These are phyloP conservation scores for Peromyscus polionotus DNA, from an alignment of 2,113 vertebrate genomes.

Conservation along the genomic window DNA sequence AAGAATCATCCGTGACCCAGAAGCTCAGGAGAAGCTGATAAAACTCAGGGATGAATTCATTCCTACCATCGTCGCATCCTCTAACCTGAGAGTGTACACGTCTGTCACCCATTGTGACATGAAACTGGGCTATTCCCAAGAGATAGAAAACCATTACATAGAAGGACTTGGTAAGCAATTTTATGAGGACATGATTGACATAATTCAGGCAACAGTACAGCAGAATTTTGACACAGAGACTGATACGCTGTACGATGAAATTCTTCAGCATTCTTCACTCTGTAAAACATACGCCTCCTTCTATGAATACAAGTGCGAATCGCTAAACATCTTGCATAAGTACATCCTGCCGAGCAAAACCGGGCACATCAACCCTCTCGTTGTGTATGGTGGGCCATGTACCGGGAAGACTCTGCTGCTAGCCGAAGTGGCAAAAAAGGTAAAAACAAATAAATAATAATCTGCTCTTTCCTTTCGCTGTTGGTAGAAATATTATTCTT, in stretches of 20 bases:
- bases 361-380: slow-evolving; percentile 93
- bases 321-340: slow-evolving; percentile 94
- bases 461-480: background rate
- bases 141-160: slow-evolving; percentile 98
- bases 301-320: slow-evolving; percentile 95
- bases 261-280: slow-evolving; percentile 96
- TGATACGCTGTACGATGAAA: slow-evolving; percentile 95
- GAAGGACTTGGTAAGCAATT: slow-evolving; percentile 99
- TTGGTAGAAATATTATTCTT: background rate
- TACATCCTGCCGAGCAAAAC: slow-evolving; percentile 95
- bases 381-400: slow-evolving; percentile 97
- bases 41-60: slow-evolving; percentile 99
- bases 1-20: slow-evolving; percentile 94
- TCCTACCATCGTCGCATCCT: slow-evolving; percentile 96
- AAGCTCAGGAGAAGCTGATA: slow-evolving; percentile 95
- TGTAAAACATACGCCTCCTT: slow-evolving; percentile 95
- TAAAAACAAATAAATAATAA: slow-evolving; percentile 82
- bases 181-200: slow-evolving; percentile 99
- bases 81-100: slow-evolving; percentile 97
- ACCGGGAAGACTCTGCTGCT: slow-evolving; percentile 98
- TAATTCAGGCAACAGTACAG: slow-evolving; percentile 98
- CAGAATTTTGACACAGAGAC: slow-evolving; percentile 98
- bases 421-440: slow-evolving; percentile 97
- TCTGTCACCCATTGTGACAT: slow-evolving; percentile 99
- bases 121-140: slow-evolving; percentile 97